Evolutionary conservation across 2,888 invertebrate genomes (phyloP), one percentile per base, ranked within the genome.

Genomic region (Agriotes lineatus): DNA sequence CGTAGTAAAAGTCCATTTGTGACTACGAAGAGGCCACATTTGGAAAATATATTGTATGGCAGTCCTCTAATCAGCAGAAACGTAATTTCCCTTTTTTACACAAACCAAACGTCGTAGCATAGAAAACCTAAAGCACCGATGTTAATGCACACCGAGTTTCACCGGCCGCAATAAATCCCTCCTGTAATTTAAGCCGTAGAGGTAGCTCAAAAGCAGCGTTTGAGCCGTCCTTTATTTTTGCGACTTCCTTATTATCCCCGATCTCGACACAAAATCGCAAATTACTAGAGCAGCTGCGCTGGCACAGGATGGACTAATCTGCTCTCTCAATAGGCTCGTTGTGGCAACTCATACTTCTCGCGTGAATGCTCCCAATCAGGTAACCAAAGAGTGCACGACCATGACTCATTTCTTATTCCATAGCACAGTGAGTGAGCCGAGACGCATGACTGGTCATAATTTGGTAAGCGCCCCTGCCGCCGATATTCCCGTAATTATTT

Each of bases 281-380:
- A 72, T 63, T 66, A 58, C 67, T 70, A 64, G 45, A 71, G 73
- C 76, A 77, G 76, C 76, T 75, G 76, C 69, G 72, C 73, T 74
- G 20, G 18, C 16, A 37, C 18, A 56, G 74, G 73, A 74, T 71
- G 60, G 42, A 65, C 71, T 74, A 74, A 74, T 75, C 71, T 67
- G 70, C 70, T 73, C 72, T 74, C 72, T 74, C 69, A 72, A 74
- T 72, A 67, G 69, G 56, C 52, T 69, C 73, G 70, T 73, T 75
- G 73, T 72, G 71, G 72, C 71, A 67, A 72, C 75, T 73, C 74
- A 75, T 75, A 75, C 74, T 78, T 77, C 72, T 74, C 76, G 77
- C 76, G 74, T 77, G 76, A 78, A 76, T 76, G 78, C 76, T 72
- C 72, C 75, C 76, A 77, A 78, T 78, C 78, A 77, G 74, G 72